phyloP scores from a whole-genome alignment of 2,888 invertebrate genomes.

The Acrobeloides nanus region DNA sequence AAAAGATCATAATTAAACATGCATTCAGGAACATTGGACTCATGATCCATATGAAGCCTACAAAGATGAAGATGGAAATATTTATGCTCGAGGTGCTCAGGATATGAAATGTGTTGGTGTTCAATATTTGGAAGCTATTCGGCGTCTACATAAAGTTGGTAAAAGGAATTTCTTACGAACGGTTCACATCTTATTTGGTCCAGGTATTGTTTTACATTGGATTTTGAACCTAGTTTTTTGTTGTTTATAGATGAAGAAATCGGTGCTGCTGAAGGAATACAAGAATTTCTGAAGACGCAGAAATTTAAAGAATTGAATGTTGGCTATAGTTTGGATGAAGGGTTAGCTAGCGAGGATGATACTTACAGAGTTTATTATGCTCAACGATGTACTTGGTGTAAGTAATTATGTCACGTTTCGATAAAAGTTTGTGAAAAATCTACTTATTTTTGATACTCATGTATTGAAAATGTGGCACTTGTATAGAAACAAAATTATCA shows the following conservation, averaged over 20 bases:
- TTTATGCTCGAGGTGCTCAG: constrained; percentile 72
- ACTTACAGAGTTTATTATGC: constrained; percentile 57
- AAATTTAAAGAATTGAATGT: constrained; percentile 72
- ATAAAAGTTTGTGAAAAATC: no score
- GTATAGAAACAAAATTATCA: neutral
- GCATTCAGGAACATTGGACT: constrained; percentile 79
- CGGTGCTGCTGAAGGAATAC: constrained; percentile 76
- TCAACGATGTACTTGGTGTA: constrained; percentile 73
- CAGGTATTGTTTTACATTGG: no score
- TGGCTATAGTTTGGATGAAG: constrained; percentile 80
- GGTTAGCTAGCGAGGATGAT: constrained; percentile 55
- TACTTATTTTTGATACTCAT: constrained; percentile 10
- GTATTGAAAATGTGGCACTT: neutral
- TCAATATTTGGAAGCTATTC: constrained; percentile 66
- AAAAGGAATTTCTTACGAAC: constrained; percentile 61
- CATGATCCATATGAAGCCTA: constrained; percentile 79
- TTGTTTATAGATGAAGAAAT: constrained; percentile 74
- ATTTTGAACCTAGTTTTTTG: no score
- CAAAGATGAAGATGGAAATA: constrained; percentile 76
- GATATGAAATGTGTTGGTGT: constrained; percentile 78
- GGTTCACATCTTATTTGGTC: constrained; percentile 67
- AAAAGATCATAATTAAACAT: no score
- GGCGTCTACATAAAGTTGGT: constrained; percentile 62
- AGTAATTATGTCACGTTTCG: no score
- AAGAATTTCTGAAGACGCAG: constrained; percentile 66